Base-by-base conservation (phyloP, 2,888 invertebrate genomes). In the Neria commutata region DNA sequence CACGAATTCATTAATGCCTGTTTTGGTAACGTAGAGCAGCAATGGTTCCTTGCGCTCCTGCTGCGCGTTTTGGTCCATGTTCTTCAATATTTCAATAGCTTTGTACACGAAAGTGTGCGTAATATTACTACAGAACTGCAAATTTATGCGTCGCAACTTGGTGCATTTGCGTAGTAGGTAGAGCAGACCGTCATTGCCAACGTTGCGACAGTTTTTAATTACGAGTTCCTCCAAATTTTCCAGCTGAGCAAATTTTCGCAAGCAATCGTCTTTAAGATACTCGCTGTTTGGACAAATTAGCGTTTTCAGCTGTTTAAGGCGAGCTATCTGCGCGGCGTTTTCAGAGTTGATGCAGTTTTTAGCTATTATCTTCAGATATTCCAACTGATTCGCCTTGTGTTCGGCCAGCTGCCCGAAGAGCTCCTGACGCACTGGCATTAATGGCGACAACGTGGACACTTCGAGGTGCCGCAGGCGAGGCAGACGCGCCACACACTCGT, bases 51-150 rank as follows among this genome's bases (percentile, higher is more conserved):
- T 42, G 26, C 29, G 33, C n/a, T 51, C 46, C 23, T 25, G n/a
- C n/a, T n/a, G n/a, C n/a, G n/a, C n/a, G n/a, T n/a, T n/a, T n/a
- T n/a, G n/a, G n/a, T n/a, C n/a, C n/a, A n/a, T n/a, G 16, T 21
- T 8, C 10, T 45, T 42, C 17, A 62, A 29, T 16, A 57, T 2
- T 5, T 48, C 21, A 49, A 60, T 62, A 1, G 50, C 60, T 10
- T 56, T 40, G 4, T 24, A 17, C 11, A 62, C 50, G n/a, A 62
- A 60, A 19, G 51, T 25, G 8, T 45, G 47, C 3, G 56, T 55
- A 21, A 62, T 55, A 14, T 29, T 42, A 26, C n/a, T 48, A 46
- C 62, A 62, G 16, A 11, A 51, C 25, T 62, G 62, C 23, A 62
- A 25, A 33, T 60, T 60, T n/a, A 62, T 45, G 19, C 23, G 45